Conservation (phyloP, 1,140 invertebrate species). For the Musca domestica region DNA sequence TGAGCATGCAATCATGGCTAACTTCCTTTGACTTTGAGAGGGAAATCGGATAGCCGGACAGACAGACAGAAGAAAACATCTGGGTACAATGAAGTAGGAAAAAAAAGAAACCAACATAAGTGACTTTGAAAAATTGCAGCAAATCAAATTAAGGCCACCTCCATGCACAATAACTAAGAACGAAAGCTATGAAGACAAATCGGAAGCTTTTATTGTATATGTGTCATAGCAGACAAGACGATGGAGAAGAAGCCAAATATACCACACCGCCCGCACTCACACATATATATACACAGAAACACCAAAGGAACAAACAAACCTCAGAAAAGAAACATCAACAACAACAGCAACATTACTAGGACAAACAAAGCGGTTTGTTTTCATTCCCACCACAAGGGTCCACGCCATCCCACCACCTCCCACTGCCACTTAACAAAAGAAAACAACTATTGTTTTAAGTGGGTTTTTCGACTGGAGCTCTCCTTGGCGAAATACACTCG, state of each 20-base stretch:
- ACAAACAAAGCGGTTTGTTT: slow-evolving; percentile 1
- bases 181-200: not conserved
- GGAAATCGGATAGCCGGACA: no score
- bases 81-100: not conserved
- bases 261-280: no score
- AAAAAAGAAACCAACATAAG: slow-evolving; percentile 12
- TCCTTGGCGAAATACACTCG: not conserved
- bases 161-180: slow-evolving; percentile 1
- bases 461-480: not conserved
- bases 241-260: no score
- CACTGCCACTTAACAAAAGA: not conserved
- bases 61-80: not conserved
- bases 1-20: slow-evolving; percentile 8
- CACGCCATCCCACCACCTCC: no score
- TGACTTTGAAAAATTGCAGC: slow-evolving; percentile 22
- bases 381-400: not conserved
- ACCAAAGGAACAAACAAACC: not conserved
- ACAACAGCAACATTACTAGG: not conserved
- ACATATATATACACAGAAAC: no score
- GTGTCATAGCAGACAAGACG: no score
- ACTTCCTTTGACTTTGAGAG: not conserved
- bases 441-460: slow-evolving; percentile 20
- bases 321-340: not conserved
- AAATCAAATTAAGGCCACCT: slow-evolving; percentile 16
- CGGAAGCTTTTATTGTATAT: slow-evolving; percentile 6